A percentile compares a stretch with the other conserved stretches of the same genome.
phyloP scores from a whole-genome alignment of 2,113 vertebrate species.

The Progne subis region DNA sequence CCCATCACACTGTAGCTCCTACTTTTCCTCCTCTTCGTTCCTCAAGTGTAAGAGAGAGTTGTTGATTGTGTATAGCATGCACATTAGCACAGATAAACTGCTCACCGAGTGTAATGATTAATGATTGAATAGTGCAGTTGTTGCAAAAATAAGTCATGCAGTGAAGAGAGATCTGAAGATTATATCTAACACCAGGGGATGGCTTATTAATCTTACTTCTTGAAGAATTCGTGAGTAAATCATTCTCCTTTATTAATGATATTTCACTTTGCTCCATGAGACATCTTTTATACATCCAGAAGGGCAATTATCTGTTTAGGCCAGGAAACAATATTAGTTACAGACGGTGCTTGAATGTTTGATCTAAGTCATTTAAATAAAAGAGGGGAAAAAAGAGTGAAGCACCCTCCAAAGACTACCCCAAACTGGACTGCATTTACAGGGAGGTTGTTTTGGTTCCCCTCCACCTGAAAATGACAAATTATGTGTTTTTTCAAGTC shows the following conservation, averaged over 20 bases:
- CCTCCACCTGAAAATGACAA: not conserved
- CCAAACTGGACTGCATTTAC: not conserved
- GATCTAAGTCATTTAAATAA: slow-evolving; percentile 56
- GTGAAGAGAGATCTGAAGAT: slow-evolving; percentile 78
- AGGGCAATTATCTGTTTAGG: slow-evolving; percentile 86
- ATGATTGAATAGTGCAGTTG: slow-evolving; percentile 79
- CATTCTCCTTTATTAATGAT: slow-evolving; percentile 86
- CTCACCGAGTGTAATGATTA: slow-evolving; percentile 71
- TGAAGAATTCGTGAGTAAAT: slow-evolving; percentile 83
- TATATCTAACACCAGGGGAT: slow-evolving; percentile 80
- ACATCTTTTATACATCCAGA: slow-evolving; percentile 84
- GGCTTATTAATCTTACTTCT: slow-evolving; percentile 86
- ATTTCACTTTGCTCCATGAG: slow-evolving; percentile 81
- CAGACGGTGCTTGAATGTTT: slow-evolving; percentile 63
- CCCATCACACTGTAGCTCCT: not conserved
- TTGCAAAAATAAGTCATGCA: slow-evolving; percentile 79
- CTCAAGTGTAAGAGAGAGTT: slow-evolving; percentile 49
- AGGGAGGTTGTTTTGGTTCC: not conserved
- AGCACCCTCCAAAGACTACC: slow-evolving; percentile 2
- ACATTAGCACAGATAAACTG: slow-evolving; percentile 79
- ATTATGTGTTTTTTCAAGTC: not conserved
- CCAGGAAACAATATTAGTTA: slow-evolving; percentile 82
- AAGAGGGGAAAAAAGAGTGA: not conserved
- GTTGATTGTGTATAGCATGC: slow-evolving; percentile 70
- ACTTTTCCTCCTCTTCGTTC: slow-evolving; percentile 6